phyloP scores from a whole-genome alignment of 1,140 invertebrate species.

The Ceratina calcarata region DNA sequence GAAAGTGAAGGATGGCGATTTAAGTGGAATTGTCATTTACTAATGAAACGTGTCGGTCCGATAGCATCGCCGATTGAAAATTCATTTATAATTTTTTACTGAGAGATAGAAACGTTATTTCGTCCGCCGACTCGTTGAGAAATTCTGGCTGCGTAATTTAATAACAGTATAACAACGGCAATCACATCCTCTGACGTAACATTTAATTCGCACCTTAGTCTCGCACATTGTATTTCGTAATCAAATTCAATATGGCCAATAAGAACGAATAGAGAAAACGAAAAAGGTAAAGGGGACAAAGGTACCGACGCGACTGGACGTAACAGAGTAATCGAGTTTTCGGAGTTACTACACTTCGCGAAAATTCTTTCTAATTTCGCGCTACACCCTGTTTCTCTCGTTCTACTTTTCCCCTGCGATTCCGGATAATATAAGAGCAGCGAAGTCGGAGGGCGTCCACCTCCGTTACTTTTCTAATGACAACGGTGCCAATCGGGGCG shows the following conservation, averaged over 20 bases:
- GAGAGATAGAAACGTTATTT: conserved; percentile 5
- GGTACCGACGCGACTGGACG: conserved; percentile 24
- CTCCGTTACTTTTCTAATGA: conserved; percentile 78
- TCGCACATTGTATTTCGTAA: neutral
- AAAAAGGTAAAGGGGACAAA: conserved; percentile 17
- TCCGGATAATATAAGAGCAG: conserved; percentile 71
- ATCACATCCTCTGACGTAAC: too few species aligned
- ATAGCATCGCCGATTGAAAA: conserved; percentile 22
- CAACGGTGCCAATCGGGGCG: conserved; percentile 67
- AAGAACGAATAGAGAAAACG: conserved; percentile 17
- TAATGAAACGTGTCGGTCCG: conserved; percentile 22
- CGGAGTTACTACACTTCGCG: conserved; percentile 52
- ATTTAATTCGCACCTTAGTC: neutral
- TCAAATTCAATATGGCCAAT: neutral
- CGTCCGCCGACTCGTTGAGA: too few species aligned
- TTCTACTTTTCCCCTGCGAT: conserved; percentile 46
- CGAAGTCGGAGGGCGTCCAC: conserved; percentile 50
- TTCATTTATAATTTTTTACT: conserved; percentile 26
- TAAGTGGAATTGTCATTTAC: conserved; percentile 37
- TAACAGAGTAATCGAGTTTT: conserved; percentile 72
- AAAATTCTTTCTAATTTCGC: conserved; percentile 68
- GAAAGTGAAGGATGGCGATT: conserved; percentile 1
- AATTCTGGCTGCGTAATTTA: too few species aligned
- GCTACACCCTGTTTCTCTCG: neutral
- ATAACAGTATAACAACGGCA: too few species aligned